Conservation (phyloP, 2,797 vertebrate species). For the Anguilla obscura region DNA sequence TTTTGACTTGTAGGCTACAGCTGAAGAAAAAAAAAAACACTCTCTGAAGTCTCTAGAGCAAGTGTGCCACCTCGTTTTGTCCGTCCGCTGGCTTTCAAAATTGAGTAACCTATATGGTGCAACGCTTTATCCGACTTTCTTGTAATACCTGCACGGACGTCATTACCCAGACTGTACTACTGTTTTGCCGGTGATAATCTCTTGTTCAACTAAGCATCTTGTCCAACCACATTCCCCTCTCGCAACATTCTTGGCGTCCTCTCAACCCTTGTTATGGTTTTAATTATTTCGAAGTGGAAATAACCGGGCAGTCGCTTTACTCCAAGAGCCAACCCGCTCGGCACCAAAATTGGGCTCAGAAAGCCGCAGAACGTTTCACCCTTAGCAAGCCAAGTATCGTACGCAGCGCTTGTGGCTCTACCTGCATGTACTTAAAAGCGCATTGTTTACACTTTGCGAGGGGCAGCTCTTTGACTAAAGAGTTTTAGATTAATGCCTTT, state of each 20-base stretch:
- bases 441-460: neutral
- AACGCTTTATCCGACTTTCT: neutral
- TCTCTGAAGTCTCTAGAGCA: no score
- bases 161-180: conserved; percentile 4
- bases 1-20: neutral
- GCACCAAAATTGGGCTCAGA: neutral
- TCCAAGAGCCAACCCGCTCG: neutral
- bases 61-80: neutral
- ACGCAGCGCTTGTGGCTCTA: neutral
- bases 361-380: neutral
- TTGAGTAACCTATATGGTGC: neutral
- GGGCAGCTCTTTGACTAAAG: neutral
- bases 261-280: conserved; percentile 1
- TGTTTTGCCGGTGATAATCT: neutral
- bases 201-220: conserved; percentile 33
- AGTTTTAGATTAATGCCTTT: neutral
- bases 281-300: conserved; percentile 5
- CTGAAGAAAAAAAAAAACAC: neutral
- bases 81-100: neutral
- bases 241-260: conserved; percentile 24
- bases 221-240: conserved; percentile 33
- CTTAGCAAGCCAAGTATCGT: neutral
- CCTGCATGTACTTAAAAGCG: neutral
- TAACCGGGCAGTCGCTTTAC: neutral
- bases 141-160: neutral